Evolutionary conservation across 2,888 invertebrate species (phyloP).

Genomic region (Morinoia aosen): DNA sequence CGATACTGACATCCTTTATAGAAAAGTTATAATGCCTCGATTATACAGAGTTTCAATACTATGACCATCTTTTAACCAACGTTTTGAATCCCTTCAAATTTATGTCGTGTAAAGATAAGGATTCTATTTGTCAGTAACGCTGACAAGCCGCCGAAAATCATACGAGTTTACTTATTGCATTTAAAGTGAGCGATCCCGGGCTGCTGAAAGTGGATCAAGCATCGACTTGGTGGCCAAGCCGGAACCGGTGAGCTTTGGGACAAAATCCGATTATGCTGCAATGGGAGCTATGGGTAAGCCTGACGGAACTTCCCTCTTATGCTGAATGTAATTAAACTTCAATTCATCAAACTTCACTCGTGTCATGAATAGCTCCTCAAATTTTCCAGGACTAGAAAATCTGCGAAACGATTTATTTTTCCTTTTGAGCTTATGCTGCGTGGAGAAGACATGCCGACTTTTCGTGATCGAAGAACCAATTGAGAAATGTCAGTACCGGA

Average conservation of each 20-base stretch:
- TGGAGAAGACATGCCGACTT: not conserved
- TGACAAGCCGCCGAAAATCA: not conserved
- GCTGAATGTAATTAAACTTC: not conserved
- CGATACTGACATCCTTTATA: too few relatives aligned
- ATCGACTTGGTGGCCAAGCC: not conserved
- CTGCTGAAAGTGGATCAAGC: not conserved
- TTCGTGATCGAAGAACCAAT: not conserved
- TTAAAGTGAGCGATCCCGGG: not conserved
- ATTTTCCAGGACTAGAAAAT: not conserved
- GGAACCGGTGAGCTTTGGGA: constrained; percentile 2
- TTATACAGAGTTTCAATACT: not conserved
- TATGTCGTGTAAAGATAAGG: not conserved
- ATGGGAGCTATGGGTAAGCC: not conserved
- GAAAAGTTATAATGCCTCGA: too few relatives aligned
- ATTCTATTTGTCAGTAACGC: not conserved
- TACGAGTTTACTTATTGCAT: not conserved
- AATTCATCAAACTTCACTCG: not conserved
- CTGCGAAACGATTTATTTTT: not conserved
- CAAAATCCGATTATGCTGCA: constrained; percentile 18
- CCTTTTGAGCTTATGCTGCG: not conserved
- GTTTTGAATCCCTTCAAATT: not conserved
- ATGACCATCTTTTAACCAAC: not conserved
- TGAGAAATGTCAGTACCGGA: not conserved
- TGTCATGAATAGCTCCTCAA: not conserved
- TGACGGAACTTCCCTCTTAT: constrained; percentile 28